phyloP scores from a whole-genome alignment of 1,140 invertebrate genomes.

The Trachymyrmex septentrionalis region DNA sequence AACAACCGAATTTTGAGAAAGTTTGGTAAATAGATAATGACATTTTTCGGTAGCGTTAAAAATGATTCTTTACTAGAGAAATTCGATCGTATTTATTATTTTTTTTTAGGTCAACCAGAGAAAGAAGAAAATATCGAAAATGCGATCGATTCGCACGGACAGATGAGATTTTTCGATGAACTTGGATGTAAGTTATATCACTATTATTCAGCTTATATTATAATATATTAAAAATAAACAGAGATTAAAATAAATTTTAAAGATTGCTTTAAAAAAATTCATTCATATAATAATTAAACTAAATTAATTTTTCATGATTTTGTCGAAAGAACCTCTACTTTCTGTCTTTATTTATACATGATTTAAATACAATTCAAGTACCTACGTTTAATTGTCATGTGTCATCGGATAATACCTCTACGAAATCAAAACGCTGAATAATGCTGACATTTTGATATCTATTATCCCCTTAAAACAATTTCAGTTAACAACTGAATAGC shows the following conservation, averaged over 20 bases:
- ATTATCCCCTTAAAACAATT: neutral
- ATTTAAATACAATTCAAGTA: slow-evolving; percentile 17
- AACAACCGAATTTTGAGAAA: slow-evolving; percentile 81
- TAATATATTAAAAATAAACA: slow-evolving; percentile 22
- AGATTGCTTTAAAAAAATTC: slow-evolving; percentile 52
- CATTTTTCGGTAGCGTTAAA: neutral
- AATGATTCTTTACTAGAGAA: neutral
- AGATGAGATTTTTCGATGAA: slow-evolving; percentile 87
- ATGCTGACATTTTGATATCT: neutral
- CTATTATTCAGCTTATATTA: slow-evolving; percentile 11
- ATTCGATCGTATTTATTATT: slow-evolving; percentile 25
- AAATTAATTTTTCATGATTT: slow-evolving; percentile 33
- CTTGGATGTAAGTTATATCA: slow-evolving; percentile 86
- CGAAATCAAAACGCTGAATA: neutral
- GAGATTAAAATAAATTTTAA: slow-evolving; percentile 58
- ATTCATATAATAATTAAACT: slow-evolving; percentile 15
- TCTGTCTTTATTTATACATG: neutral
- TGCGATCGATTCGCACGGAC: slow-evolving; percentile 73
- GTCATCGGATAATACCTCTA: neutral
- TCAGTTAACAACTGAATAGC: neutral
- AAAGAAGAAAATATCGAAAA: slow-evolving; percentile 74
- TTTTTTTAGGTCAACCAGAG: slow-evolving; percentile 72
- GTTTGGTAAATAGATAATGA: slow-evolving; percentile 74
- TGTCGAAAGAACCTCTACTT: neutral
- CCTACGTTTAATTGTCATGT: neutral